Conservation (phyloP, 2,888 invertebrate species). For the Elmis aenea region DNA sequence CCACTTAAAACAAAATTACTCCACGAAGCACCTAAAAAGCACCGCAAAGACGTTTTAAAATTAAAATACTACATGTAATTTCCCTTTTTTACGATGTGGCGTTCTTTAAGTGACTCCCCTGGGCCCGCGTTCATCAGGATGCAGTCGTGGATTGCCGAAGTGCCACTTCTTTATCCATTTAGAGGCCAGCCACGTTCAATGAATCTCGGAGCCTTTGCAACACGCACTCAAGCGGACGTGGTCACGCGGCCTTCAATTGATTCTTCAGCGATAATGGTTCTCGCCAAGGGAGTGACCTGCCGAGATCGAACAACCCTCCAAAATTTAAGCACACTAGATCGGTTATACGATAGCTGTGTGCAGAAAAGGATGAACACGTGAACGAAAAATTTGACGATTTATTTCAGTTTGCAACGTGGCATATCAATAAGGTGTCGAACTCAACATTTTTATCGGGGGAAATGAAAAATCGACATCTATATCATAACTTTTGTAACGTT, state of each 20-base stretch:
- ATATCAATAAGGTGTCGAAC: no score
- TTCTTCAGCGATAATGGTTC: slow-evolving; percentile 23
- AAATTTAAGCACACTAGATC: no score
- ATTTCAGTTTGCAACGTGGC: no score
- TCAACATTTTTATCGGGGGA: no score
- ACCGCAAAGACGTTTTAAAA: slow-evolving; percentile 20
- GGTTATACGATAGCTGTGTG: no score
- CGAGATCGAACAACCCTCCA: no score
- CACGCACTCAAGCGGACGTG: slow-evolving; percentile 25
- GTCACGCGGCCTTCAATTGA: slow-evolving; percentile 25
- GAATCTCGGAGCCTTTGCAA: slow-evolving; percentile 20
- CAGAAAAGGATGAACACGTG: no score
- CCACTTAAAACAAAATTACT: slow-evolving; percentile 19
- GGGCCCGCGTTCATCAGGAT: slow-evolving; percentile 6
- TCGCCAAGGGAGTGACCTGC: slow-evolving; percentile 8
- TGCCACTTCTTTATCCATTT: slow-evolving; percentile 16
- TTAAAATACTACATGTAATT: slow-evolving; percentile 23
- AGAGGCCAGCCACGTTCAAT: slow-evolving; percentile 23
- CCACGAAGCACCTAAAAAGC: slow-evolving; percentile 19
- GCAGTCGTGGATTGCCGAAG: slow-evolving; percentile 4
- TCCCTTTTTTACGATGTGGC: slow-evolving; percentile 21
- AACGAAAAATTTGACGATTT: no score
- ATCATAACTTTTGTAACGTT: no score
- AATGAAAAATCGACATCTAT: no score
- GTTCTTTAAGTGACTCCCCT: slow-evolving; percentile 10